These are phyloP conservation scores for Mesoligia furuncula DNA, from an alignment of 2,888 invertebrate genomes.

Conservation along the genomic window DNA sequence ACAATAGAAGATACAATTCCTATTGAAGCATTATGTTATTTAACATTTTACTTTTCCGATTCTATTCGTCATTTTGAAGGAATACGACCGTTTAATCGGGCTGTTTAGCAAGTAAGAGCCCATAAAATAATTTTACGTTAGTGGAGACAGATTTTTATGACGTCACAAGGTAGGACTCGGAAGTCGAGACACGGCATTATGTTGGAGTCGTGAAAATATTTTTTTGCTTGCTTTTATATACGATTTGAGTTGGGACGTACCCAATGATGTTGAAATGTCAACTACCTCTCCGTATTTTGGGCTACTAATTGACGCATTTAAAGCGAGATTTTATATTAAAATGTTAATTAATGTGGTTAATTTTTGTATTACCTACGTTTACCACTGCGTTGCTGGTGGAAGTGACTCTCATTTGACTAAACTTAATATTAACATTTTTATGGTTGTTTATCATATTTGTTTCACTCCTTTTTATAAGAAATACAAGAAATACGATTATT, in stretches of 20 bases:
- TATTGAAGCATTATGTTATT: constrained; percentile 48
- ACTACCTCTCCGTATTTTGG: neutral
- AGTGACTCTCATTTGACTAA: neutral
- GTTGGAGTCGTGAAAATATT: constrained; percentile 58
- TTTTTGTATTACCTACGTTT: neutral
- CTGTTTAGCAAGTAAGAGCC: constrained; percentile 71
- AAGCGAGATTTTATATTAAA: constrained; percentile 12
- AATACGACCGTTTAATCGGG: constrained; percentile 74
- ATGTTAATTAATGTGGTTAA: constrained; percentile 8
- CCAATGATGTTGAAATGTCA: constrained; percentile 21
- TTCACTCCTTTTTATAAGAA: neutral
- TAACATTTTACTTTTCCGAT: constrained; percentile 45
- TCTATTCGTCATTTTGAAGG: constrained; percentile 53
- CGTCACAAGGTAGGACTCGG: constrained; percentile 37
- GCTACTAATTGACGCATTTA: constrained; percentile 37
- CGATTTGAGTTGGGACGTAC: constrained; percentile 10
- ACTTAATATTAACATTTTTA: neutral
- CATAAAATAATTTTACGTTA: constrained; percentile 80
- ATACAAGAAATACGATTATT: constrained; percentile 1
- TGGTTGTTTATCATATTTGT: neutral
- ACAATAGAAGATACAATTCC: constrained; percentile 29
- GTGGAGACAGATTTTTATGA: constrained; percentile 78
- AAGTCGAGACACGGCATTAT: constrained; percentile 52
- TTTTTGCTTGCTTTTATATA: constrained; percentile 32
- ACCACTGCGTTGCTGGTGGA: neutral